phyloP scores from a whole-genome alignment of 2,113 vertebrate species.

The Myrmecobius fasciatus region DNA sequence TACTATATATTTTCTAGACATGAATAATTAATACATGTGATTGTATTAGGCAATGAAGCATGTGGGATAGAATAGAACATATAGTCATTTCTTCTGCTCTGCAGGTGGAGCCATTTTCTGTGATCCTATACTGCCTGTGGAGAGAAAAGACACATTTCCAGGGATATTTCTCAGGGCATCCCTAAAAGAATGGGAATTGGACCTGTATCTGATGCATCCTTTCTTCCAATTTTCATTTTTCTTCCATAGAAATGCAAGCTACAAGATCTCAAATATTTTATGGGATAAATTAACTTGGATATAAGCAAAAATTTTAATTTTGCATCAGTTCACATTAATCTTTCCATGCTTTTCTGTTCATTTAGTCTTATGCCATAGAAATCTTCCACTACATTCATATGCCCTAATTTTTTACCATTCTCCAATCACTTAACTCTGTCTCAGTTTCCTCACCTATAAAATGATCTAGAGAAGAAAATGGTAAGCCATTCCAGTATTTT shows the following conservation, averaged over 20 bases:
- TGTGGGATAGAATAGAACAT: not conserved
- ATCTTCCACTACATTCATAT: not conserved
- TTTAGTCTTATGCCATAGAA: not conserved
- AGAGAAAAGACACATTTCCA: not conserved
- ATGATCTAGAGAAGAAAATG: no score
- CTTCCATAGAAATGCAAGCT: not conserved
- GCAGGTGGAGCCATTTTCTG: not conserved
- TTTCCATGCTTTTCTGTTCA: not conserved
- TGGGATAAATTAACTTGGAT: not conserved
- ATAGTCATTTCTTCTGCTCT: not conserved
- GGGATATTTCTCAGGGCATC: not conserved
- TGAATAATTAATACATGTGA: no score
- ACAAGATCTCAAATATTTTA: not conserved
- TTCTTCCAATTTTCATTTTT: not conserved
- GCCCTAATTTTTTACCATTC: not conserved
- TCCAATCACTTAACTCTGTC: not conserved
- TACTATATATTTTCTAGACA: not conserved
- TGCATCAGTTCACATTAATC: not conserved
- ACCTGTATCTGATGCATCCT: not conserved
- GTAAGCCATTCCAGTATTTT: no score
- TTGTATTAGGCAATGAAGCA: not conserved
- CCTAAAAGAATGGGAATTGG: not conserved
- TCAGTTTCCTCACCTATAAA: no score
- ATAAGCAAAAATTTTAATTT: not conserved
- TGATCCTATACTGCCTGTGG: not conserved